Conservation (phyloP, 2,113 vertebrate genomes). For the Platichthys flesus region DNA sequence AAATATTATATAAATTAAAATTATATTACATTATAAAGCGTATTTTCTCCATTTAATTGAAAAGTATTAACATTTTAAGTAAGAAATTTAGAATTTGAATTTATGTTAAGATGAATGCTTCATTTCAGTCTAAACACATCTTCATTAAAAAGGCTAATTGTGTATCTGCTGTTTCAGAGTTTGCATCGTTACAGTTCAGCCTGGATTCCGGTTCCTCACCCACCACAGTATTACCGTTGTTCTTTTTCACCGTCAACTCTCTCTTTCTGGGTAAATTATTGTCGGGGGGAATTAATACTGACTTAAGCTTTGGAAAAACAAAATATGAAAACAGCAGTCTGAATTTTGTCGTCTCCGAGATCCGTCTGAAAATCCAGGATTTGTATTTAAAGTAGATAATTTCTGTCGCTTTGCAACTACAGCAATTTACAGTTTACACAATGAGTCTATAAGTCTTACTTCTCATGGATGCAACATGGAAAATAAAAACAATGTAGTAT, state of each 20-base stretch:
- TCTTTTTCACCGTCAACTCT: neutral
- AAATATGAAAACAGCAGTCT: constrained; percentile 67
- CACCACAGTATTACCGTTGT: neutral
- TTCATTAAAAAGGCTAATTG: neutral
- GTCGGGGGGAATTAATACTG: constrained; percentile 28
- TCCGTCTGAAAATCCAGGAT: constrained; percentile 47
- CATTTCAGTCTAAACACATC: constrained; percentile 7
- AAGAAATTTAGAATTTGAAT: constrained; percentile 28
- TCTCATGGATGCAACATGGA: constrained; percentile 68
- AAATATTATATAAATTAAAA: constrained; percentile 46
- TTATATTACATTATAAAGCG: constrained; percentile 44
- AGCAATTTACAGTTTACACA: constrained; percentile 77
- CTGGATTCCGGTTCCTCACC: no score
- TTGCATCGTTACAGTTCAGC: no score
- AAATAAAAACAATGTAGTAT: constrained; percentile 50
- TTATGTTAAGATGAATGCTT: neutral
- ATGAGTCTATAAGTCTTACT: constrained; percentile 58
- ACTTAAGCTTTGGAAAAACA: constrained; percentile 48
- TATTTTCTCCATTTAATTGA: constrained; percentile 48
- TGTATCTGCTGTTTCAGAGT: constrained; percentile 4
- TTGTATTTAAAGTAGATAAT: constrained; percentile 52
- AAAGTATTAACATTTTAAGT: constrained; percentile 57
- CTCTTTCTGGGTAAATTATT: constrained; percentile 35
- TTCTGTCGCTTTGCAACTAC: constrained; percentile 75
- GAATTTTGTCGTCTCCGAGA: constrained; percentile 33